Percentiles rank a stretch among this genome's conserved stretches.
These are phyloP conservation scores for Tribolium madens DNA, from an alignment of 1,140 invertebrate genomes.

Conservation along the genomic window DNA sequence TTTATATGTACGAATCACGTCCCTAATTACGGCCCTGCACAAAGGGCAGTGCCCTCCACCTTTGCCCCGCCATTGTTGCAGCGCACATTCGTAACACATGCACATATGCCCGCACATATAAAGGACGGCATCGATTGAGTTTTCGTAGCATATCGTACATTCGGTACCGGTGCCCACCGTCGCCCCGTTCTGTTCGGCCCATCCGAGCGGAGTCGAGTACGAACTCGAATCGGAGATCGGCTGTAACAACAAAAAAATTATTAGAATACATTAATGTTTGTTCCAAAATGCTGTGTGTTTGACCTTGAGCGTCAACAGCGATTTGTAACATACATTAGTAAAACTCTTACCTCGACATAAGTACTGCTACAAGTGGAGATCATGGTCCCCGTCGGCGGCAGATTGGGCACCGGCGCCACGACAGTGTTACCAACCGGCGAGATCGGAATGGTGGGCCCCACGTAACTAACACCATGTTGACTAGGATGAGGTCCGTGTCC, in stretches of 20 bases:
- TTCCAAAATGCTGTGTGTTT: no score
- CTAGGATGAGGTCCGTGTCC: slow-evolving; percentile 54
- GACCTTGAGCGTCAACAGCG: no score
- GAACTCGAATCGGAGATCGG: slow-evolving; percentile 64
- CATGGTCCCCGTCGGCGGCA: slow-evolving; percentile 65
- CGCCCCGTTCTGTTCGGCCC: slow-evolving; percentile 65
- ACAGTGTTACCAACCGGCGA: slow-evolving; percentile 45
- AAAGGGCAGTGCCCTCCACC: slow-evolving; percentile 94
- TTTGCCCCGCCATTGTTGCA: slow-evolving; percentile 90
- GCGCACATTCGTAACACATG: slow-evolving; percentile 97
- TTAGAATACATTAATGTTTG: no score
- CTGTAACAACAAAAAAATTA: slow-evolving; percentile 62
- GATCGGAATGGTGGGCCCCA: slow-evolving; percentile 43
- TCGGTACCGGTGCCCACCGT: slow-evolving; percentile 72
- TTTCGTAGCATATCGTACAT: slow-evolving; percentile 96
- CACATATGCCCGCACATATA: slow-evolving; percentile 99
- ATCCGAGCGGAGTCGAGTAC: slow-evolving; percentile 64
- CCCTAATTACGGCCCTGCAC: slow-evolving; percentile 90
- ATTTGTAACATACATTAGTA: no score
- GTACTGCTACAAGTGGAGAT: slow-evolving; percentile 73
- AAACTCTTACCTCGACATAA: slow-evolving; percentile 73
- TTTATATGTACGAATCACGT: slow-evolving; percentile 95
- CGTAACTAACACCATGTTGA: slow-evolving; percentile 55
- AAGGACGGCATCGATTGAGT: slow-evolving; percentile 91
- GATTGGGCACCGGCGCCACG: slow-evolving; percentile 56